Evolutionary conservation across 1,140 invertebrate genomes (phyloP), one percentile per base, ranked within the genome.

Genomic region (Hypothenemus hampei): DNA sequence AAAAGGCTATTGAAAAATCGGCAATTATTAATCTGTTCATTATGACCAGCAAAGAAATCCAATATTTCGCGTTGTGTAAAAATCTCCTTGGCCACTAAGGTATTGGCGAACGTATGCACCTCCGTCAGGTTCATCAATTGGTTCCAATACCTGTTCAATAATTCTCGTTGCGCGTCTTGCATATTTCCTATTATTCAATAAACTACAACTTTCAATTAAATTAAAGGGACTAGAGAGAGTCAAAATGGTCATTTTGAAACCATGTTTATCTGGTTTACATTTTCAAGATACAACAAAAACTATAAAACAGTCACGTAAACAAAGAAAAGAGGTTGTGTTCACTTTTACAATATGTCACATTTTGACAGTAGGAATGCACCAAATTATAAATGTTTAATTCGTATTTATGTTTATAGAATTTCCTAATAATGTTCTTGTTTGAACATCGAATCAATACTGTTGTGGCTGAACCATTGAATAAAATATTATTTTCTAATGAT

Each of bases 1-100:
- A 44, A 16, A 10, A 61, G 19, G 11, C 2, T 29, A 10, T 49
- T 46, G 20, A 61, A 53, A 48, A 61, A 61, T 18, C 37, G 16
- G n/a, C 44, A 21, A 31, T 58, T 61, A 16, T 61, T 61, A 4
- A 46, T 33, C 21, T 24, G 48, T 26, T 49, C 56, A 45, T 61
- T 52, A 40, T 43, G 22, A 13, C 26, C 11, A 2, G 43, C 46
- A 50, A 61, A 61, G 18, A 58, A 37, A 22, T 55, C n/a, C 24
- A 7, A 24, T 7, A 54, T 19, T 35, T 61, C 60, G 22, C 8
- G 21, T 43, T 61, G 4, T 8, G 40, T 51, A 22, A 61, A 61
- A 23, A 50, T 43, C 20, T 35, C 43, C 29, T 57, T 51, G 5
- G 46, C 35, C 15, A 56, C 15, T 20, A 61, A 24, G 3, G 16